These are phyloP conservation scores for Papilio helenus DNA, from an alignment of 1,140 invertebrate genomes.

Conservation along the genomic window DNA sequence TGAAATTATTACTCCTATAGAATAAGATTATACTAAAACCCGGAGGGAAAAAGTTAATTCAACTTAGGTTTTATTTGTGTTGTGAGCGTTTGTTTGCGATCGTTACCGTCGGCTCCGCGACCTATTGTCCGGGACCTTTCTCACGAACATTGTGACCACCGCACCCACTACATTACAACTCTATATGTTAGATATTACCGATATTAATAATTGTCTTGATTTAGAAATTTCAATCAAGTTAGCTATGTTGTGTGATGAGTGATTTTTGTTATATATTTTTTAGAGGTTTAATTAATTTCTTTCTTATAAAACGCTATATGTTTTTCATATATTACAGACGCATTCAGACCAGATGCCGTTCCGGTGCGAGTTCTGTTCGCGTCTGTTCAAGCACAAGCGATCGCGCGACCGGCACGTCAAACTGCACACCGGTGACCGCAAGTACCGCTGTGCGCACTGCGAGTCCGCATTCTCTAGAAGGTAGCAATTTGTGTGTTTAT, in stretches of 20 bases:
- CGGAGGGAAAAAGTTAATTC: not conserved
- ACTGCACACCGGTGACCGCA: slow-evolving; percentile 96
- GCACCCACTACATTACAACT: slow-evolving; percentile 57
- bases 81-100: not conserved
- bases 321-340: slow-evolving; percentile 83
- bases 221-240: not conserved
- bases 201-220: not conserved
- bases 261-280: not conserved
- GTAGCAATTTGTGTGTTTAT: slow-evolving; percentile 78
- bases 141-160: slow-evolving; percentile 63
- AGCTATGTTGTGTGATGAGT: not conserved
- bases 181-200: slow-evolving; percentile 4
- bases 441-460: slow-evolving; percentile 96
- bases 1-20: not conserved
- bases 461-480: slow-evolving; percentile 96
- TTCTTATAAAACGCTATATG: not conserved
- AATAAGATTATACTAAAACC: not conserved
- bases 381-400: slow-evolving; percentile 97
- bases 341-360: slow-evolving; percentile 96
- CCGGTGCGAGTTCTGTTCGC: slow-evolving; percentile 93
- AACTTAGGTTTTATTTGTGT: slow-evolving; percentile 9
- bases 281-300: not conserved
- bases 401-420: slow-evolving; percentile 97
- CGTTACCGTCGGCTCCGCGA: slow-evolving; percentile 41
- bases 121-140: slow-evolving; percentile 59